A percentile compares a stretch with the other conserved stretches of the same genome.
Evolutionary conservation across 37 sponge, comb jelly and placozoan species (phyloP).

Genomic region (Amphimedon queenslandica): DNA sequence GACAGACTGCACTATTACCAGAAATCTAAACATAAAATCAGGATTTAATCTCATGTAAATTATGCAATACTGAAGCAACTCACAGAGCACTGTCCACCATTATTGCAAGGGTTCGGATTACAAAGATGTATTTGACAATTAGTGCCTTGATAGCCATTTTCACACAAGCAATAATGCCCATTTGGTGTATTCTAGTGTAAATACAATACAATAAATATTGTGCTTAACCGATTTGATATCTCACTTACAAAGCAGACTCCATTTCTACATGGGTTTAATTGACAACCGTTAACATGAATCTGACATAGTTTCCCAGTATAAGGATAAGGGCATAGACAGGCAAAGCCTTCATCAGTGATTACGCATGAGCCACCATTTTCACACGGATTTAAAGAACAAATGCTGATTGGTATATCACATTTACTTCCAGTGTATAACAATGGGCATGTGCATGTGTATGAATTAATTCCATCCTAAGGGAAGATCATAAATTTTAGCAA

Average conservation of each 20-base stretch:
- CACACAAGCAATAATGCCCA: background rate
- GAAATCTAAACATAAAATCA: background rate
- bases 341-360: background rate
- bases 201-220: no score
- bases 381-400: slow-evolving; percentile 2
- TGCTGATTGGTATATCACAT: slow-evolving; percentile 6
- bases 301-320: slow-evolving; percentile 1
- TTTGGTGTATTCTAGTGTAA: background rate
- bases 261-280: background rate
- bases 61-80: background rate
- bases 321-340: background rate
- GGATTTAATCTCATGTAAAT: background rate
- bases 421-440: slow-evolving; percentile 10
- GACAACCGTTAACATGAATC: background rate
- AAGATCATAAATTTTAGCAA: background rate
- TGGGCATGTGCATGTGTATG: background rate
- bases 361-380: slow-evolving; percentile 4
- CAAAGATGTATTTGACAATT: background rate
- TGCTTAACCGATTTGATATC: background rate
- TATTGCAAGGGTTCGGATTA: background rate
- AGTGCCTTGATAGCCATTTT: background rate
- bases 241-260: background rate
- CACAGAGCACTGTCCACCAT: background rate
- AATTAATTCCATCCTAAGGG: slow-evolving; percentile 12
- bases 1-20: background rate